A percentile compares a stretch with the other conserved stretches of the same genome.
Evolutionary conservation across 2,888 invertebrate species (phyloP).

Genomic region (Leptopilina syphax): DNA sequence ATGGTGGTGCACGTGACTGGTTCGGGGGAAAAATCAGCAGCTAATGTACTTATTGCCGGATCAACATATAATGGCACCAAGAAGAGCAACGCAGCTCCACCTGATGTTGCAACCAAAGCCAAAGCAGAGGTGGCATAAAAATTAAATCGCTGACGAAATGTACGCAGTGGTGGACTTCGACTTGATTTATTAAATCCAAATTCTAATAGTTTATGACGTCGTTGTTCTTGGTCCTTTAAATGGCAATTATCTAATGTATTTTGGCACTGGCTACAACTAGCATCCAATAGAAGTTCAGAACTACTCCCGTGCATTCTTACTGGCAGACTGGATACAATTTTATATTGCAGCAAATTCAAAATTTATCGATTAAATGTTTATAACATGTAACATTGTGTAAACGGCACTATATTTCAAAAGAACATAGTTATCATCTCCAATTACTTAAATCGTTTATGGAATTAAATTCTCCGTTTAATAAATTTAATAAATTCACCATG

Average conservation of each 20-base stretch:
- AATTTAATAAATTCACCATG: too few relatives aligned
- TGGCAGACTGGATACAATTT: neutral
- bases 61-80: conserved; percentile 86
- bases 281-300: conserved; percentile 87
- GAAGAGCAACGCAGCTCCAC: conserved; percentile 85
- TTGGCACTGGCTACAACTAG: conserved; percentile 83
- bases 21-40: conserved; percentile 86
- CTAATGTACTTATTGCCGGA: conserved; percentile 83
- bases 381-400: too few relatives aligned
- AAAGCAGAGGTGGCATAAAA: conserved; percentile 85
- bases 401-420: too few relatives aligned
- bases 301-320: conserved; percentile 84
- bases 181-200: conserved; percentile 74
- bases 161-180: conserved; percentile 77
- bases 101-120: conserved; percentile 84
- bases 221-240: conserved; percentile 71
- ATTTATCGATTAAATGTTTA: too few relatives aligned
- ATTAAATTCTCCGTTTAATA: too few relatives aligned
- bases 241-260: conserved; percentile 77
- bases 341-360: neutral
- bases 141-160: conserved; percentile 83
- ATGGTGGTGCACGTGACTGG: conserved; percentile 87
- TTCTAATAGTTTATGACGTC: conserved; percentile 75
- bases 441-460: too few relatives aligned
- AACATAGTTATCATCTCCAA: too few relatives aligned